Base-by-base conservation (phyloP, 1,140 invertebrate species). In the Caenorhabditis latens region DNA sequence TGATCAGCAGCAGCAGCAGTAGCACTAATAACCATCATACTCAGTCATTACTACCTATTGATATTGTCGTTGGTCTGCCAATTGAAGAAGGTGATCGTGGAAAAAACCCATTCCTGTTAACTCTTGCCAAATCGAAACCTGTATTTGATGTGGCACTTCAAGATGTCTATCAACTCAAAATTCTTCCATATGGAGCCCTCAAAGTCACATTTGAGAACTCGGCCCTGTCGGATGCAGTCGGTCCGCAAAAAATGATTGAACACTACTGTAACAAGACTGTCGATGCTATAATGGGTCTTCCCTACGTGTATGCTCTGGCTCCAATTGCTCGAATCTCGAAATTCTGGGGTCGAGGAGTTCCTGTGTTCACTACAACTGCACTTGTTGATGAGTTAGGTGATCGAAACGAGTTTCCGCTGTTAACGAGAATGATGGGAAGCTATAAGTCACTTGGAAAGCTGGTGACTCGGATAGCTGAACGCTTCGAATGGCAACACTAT, bases 241-340 rank as follows among this genome's bases (percentile, higher is more conserved):
- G 92, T 1, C 92, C 92, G 14, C 91, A 93, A 83, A 89, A 88
- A 58, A 87, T 93, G 50, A 89, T 92, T 61, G 90, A 92, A 42
- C 89, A 88, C 32, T 93, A 92, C 85, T 93, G 92, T 61, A 85
- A 87, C 55, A 65, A 88, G 48, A 91, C 87, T 88, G 90, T 94
- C 95, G 96, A 97, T 93, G 96, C 95, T 0, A 96, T 97, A 91
- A 94, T 98, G 90, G 97, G 97, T 0, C 96, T 97, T 0, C 95
- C 96, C 2, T 98, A 96, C 93, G 96, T 97, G 90, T 98, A 97
- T 93, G 96, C 96, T 5, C 94, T 98, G 83, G 96, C 96, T 0
- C 96, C 96, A 0, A 96, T 98, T 1, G 95, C 96, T 0, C 94
- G 96, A 16, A 97, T 97, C 91, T 95, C 96, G 0, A 95, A 95